A percentile compares a stretch with the other conserved stretches of the same genome.
Conservation (phyloP, 2,113 vertebrate genomes). For the Calidris pygmaea region DNA sequence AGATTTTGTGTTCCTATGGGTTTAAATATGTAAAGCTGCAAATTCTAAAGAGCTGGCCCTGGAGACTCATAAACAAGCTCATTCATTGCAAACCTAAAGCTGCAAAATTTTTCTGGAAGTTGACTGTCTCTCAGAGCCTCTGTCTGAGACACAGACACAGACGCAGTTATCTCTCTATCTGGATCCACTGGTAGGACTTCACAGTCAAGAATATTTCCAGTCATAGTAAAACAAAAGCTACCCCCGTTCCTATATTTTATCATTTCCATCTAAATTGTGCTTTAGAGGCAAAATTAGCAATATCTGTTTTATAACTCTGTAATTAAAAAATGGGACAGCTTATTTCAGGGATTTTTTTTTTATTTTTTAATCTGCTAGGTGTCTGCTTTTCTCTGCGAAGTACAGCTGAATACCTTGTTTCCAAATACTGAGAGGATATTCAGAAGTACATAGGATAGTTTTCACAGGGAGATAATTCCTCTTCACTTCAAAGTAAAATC, state of each 20-base stretch:
- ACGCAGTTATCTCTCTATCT: neutral
- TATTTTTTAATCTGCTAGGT: neutral
- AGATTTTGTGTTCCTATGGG: neutral
- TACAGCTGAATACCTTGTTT: neutral
- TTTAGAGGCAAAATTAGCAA: neutral
- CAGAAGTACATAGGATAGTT: neutral
- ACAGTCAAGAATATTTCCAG: neutral
- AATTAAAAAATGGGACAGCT: neutral
- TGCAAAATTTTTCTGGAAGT: neutral
- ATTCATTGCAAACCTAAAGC: neutral
- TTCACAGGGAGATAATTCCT: neutral
- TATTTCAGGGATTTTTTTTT: neutral
- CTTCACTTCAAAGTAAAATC: neutral
- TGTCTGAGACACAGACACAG: neutral
- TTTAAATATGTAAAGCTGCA: neutral
- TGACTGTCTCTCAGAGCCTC: neutral
- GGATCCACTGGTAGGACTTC: neutral
- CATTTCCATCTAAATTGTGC: neutral
- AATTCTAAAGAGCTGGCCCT: neutral
- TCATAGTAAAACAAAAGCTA: neutral
- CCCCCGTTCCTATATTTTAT: neutral
- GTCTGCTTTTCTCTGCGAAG: neutral
- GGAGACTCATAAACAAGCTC: neutral
- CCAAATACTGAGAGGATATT: neutral
- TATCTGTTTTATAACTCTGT: neutral